Conservation (phyloP, 2,888 invertebrate species). For the Taphrorychus bicolor region DNA sequence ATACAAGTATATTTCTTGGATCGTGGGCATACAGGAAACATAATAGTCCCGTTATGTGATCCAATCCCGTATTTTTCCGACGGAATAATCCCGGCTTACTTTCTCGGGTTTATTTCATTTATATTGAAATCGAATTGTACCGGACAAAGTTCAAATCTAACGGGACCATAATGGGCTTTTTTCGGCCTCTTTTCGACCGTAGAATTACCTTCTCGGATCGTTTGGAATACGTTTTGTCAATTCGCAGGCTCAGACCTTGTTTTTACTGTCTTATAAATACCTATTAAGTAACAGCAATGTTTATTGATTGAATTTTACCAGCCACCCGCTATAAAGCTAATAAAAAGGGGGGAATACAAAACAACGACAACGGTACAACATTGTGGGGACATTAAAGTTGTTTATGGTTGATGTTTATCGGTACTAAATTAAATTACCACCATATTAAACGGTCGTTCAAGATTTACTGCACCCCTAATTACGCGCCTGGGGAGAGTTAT, state of each 20-base stretch:
- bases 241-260: no score
- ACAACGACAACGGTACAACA: conserved; percentile 2
- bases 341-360: background rate
- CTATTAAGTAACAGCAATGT: no score
- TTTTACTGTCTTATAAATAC: no score
- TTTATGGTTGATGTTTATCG: conserved; percentile 20
- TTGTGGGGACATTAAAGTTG: conserved; percentile 14
- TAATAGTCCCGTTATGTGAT: conserved; percentile 13
- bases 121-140: conserved; percentile 27
- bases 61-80: conserved; percentile 12
- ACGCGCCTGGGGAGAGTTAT: background rate
- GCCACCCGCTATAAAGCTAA: background rate
- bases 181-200: conserved; percentile 9
- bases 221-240: background rate
- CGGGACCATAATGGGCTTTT: conserved; percentile 4
- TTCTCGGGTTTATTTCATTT: conserved; percentile 28
- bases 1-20: conserved; percentile 8
- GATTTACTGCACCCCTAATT: conserved; percentile 23
- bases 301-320: background rate
- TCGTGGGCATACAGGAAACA: conserved; percentile 12
- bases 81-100: conserved; percentile 15
- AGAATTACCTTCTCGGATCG: background rate
- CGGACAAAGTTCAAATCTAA: conserved; percentile 14
- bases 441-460: conserved; percentile 23
- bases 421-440: conserved; percentile 26